These are phyloP conservation scores for Heliocidaris tuberculata DNA, from an alignment of 35 echinoderm and acorn worm species.

Conservation along the genomic window DNA sequence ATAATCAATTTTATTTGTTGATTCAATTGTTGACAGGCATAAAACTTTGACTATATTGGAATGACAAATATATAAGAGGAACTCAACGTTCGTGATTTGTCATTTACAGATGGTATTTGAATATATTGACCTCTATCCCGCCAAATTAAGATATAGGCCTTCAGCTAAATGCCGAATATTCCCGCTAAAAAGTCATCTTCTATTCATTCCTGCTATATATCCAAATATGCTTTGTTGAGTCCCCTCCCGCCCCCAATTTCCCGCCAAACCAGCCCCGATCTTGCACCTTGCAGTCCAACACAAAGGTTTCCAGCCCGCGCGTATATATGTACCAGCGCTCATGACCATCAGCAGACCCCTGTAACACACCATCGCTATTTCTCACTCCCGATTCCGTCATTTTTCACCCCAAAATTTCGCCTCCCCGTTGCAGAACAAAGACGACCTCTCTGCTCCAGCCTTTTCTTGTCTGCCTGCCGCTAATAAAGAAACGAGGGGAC, in stretches of 20 bases:
- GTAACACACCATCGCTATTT: background rate
- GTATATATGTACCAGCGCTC: background rate
- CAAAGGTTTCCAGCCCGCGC: background rate
- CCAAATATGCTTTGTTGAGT: background rate
- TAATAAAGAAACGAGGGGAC: background rate
- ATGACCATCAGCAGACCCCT: background rate
- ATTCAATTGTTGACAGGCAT: background rate
- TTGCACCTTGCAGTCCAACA: background rate
- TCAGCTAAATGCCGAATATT: background rate
- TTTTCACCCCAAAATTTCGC: constrained; percentile 4
- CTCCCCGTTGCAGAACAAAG: background rate
- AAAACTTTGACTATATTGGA: background rate
- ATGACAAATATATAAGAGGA: background rate
- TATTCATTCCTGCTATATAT: background rate
- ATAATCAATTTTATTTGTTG: background rate
- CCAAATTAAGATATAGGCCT: background rate
- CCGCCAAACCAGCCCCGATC: background rate
- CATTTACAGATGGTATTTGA: background rate
- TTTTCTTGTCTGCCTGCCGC: background rate
- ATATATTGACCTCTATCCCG: background rate
- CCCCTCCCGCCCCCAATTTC: background rate
- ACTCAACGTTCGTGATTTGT: background rate
- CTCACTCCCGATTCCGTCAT: background rate
- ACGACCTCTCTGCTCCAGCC: background rate
- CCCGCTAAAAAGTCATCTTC: constrained; percentile 15